Evolutionary conservation across 2,797 vertebrate species (phyloP), one percentile per base, ranked within the genome.

Genomic region (Phoebastria nigripes): DNA sequence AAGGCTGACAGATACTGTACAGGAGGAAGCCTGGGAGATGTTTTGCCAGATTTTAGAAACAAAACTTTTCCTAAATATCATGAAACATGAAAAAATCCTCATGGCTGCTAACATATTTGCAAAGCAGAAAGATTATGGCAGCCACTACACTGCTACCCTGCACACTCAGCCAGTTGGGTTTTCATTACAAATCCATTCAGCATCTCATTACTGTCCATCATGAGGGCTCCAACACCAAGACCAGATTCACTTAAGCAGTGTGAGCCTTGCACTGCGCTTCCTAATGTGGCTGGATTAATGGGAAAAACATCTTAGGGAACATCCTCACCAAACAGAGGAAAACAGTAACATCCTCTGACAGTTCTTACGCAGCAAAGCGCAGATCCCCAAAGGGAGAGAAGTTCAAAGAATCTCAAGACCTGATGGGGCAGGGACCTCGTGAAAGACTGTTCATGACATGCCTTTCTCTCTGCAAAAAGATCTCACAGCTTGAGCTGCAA

Each of bases 171-270:
- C 76, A 5, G 82, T 51, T 81, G 94, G 81, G 72, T 74, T 95
- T 94, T 81, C 77, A 35, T 42, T 78, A 67, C 65, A 74, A 46
- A 91, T 63, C 77, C 80, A 51, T 47, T 71, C 18, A 9, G 90
- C 88, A 92, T 79, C 83, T 95, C 93, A 90, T 94, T 92, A 84
- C 84, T 92, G 96, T 84, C 89, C 94, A 66, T 90, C 82, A 89
- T 2, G 0, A 58, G 51, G 69, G 54, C 94, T 90, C 78, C 82
- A 20, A 11, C 19, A 47, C 61, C 20, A 4, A 26, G 47, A 77
- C 65, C 86, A 37, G 58, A 89, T 33, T 92, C 89, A 62, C 70
- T 66, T 74, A 54, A 29, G 88, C 86, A 52, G 58, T 9, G 54
- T 63, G 81, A 91, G 74, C 90, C 86, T 62, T 21, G 66, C 77